Percentiles rank a stretch among this genome's conserved stretches.
Evolutionary conservation across 1,140 invertebrate genomes (phyloP).

Genomic region (Pemphigus obesinymphae): DNA sequence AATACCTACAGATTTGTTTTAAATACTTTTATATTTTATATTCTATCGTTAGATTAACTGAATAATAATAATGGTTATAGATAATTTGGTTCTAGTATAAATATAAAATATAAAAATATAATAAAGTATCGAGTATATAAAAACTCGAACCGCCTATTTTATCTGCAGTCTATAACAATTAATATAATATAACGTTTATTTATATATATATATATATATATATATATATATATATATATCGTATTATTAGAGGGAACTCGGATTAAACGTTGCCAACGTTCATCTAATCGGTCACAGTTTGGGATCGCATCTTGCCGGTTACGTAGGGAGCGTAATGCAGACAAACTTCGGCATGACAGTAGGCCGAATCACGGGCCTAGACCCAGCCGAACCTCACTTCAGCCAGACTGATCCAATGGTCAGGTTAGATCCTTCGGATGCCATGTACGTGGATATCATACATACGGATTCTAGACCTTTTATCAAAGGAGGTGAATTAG

Average conservation of each 20-base stretch:
- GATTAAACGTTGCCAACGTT: conserved; percentile 12
- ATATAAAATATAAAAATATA: no score
- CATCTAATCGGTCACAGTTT: conserved; percentile 89
- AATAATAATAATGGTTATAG: no score
- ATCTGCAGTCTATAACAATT: no score
- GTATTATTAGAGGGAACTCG: not conserved
- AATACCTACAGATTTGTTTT: no score
- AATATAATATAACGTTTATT: no score
- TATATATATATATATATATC: no score
- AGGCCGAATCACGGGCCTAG: conserved; percentile 68
- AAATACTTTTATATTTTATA: no score
- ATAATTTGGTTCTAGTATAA: no score
- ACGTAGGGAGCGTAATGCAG: conserved; percentile 69
- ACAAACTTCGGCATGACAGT: conserved; percentile 61
- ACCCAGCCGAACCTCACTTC: conserved; percentile 90
- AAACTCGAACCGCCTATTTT: no score
- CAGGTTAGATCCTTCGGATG: conserved; percentile 77
- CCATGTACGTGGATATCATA: conserved; percentile 78
- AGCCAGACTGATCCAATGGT: conserved; percentile 74
- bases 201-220: no score
- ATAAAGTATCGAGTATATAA: no score
- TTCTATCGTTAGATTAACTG: no score
- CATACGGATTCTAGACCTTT: conserved; percentile 81
- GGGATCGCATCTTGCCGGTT: conserved; percentile 79
- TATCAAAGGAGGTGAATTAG: conserved; percentile 61